Conservation (phyloP, 2,797 vertebrate genomes). For the Ambastaia sidthimunki region DNA sequence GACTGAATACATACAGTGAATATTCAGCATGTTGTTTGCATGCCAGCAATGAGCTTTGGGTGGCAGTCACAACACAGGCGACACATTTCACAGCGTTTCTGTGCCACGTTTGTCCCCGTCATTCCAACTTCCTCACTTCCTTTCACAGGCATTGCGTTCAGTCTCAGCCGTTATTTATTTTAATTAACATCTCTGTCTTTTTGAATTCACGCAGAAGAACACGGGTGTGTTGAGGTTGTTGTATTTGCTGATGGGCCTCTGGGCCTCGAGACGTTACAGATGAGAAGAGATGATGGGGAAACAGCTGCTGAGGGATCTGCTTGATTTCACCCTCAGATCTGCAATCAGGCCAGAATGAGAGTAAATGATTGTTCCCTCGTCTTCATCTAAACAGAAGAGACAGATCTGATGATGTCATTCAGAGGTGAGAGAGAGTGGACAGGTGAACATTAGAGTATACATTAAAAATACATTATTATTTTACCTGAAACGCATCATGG, state of each 20-base stretch:
- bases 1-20: no score
- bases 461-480: no score
- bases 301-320: constrained; percentile 41
- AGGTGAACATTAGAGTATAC: no score
- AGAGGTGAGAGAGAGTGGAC: not conserved
- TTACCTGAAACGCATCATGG: not conserved
- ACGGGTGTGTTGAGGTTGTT: constrained; percentile 29
- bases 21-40: constrained; percentile 4
- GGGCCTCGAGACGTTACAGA: constrained; percentile 29
- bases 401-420: not conserved
- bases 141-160: constrained; percentile 49
- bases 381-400: not conserved
- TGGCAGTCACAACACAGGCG: not conserved
- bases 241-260: constrained; percentile 27
- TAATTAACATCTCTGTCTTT: constrained; percentile 25
- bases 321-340: constrained; percentile 35
- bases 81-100: not conserved
- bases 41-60: not conserved
- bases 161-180: constrained; percentile 38
- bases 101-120: not conserved
- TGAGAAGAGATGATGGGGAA: constrained; percentile 29
- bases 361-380: constrained; percentile 21
- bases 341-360: constrained; percentile 27
- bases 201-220: constrained; percentile 24
- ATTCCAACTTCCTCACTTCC: constrained; percentile 23